Evolutionary conservation across 2,888 invertebrate genomes (phyloP), one percentile per base, ranked within the genome.

Genomic region (Pelosia muscerda): DNA sequence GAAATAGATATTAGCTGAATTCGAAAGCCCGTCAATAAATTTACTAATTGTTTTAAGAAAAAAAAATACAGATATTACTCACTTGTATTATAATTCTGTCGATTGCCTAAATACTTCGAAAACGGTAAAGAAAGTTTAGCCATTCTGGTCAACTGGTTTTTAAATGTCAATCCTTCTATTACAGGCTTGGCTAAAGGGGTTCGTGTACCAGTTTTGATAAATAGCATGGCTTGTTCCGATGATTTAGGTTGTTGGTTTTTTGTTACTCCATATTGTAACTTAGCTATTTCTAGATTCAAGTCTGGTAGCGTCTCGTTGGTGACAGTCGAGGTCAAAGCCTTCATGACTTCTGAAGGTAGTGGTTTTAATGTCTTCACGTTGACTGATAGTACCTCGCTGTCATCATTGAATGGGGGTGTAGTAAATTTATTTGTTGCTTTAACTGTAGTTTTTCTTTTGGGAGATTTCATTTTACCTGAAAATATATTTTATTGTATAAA

Each of bases 231-330:
- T 31, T 19, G 23, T n/a, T 28, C 54, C 15, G 13, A 19, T 10
- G 0, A 9, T 38, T 19, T 38, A 19, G 10, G 1, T 15, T n/a
- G 11, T 19, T 15, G 25, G 11, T 22, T 53, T 6, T 53, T n/a
- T n/a, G 34, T 15, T 4, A 59, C 5, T 23, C 31, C 53, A 9
- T 59, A 59, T 23, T 59, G 65, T 9, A 65, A 19, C 15, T 59
- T 65, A 2, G 58, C 53, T 34, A 65, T 59, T n/a, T 65, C 65
- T 9, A 65, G 53, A 53, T 65, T 65, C 22, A 65, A 19, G 9
- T 65, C 65, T 6, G 63, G 63, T 8, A 63, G 9, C 1, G 56
- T 56, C n/a, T 56, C 63, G 9, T 63, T 63, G 15, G 8, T 54
- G 19, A 3, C 56, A 34, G 2, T 23, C 15, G 54, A 53, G 5